phyloP scores from a whole-genome alignment of 2,797 vertebrate species.

The Rhinichthys osculus region DNA sequence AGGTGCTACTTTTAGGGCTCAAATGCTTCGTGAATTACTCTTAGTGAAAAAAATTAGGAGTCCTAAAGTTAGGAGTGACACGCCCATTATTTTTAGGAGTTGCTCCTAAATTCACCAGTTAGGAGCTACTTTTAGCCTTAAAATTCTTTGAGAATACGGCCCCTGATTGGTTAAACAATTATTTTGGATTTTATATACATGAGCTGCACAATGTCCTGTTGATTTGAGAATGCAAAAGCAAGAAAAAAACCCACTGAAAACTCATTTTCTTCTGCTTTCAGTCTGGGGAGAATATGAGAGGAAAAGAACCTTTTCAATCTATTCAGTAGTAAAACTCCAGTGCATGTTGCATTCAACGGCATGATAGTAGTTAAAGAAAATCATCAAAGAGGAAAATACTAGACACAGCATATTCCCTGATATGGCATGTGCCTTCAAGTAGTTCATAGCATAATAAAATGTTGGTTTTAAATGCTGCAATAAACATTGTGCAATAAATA shows the following conservation, averaged over 20 bases:
- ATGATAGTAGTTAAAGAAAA: conserved; percentile 25
- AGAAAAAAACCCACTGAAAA: background rate
- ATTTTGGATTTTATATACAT: background rate
- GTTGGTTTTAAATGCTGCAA: conserved; percentile 33
- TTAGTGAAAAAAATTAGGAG: too few relatives aligned
- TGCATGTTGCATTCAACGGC: conserved; percentile 63
- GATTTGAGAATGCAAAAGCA: background rate
- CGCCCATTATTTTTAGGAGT: too few relatives aligned
- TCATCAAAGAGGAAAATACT: conserved; percentile 52
- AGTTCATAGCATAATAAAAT: conserved; percentile 40
- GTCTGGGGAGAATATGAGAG: conserved; percentile 52
- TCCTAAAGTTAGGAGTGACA: too few relatives aligned
- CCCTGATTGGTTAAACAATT: background rate
- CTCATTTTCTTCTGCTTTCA: background rate
- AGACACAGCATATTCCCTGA: conserved; percentile 56
- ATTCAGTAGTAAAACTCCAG: conserved; percentile 57
- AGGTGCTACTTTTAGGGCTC: too few relatives aligned
- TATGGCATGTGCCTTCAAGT: conserved; percentile 59
- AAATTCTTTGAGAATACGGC: too few relatives aligned
- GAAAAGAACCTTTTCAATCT: conserved; percentile 50
- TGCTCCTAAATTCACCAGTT: too few relatives aligned
- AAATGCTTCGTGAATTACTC: too few relatives aligned
- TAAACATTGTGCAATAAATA: conserved; percentile 60
- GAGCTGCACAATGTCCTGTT: conserved; percentile 21
- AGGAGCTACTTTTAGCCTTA: too few relatives aligned